Evolutionary conservation across 1,140 invertebrate species (phyloP).

Genomic region (Drosophila seguyi): DNA sequence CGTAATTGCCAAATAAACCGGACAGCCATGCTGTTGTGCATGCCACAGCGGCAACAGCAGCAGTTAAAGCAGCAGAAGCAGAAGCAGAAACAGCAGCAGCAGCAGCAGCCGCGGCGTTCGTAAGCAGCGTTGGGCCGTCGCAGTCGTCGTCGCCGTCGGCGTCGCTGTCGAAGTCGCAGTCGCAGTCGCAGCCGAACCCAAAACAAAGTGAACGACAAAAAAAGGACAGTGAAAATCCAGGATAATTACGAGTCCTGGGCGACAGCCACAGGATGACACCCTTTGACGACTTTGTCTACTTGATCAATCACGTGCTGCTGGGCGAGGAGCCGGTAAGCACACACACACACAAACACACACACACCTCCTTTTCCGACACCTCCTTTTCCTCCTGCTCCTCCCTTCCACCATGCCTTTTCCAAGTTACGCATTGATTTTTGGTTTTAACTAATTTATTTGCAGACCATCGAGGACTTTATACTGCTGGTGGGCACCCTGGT

Average conservation of each 20-base stretch:
- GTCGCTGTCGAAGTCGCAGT: background rate
- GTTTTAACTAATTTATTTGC: conserved; percentile 20
- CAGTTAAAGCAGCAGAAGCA: conserved; percentile 1
- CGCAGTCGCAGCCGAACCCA: conserved; percentile 12
- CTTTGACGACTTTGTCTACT: conserved; percentile 87
- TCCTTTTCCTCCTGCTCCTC: background rate
- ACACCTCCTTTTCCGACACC: background rate
- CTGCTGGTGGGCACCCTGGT: conserved; percentile 88
- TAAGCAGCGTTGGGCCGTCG: conserved; percentile 11
- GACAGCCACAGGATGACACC: conserved; percentile 86
- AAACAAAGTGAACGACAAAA: conserved; percentile 10
- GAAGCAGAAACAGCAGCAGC: background rate
- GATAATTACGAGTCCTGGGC: conserved; percentile 9
- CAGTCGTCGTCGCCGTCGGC: conserved; percentile 1
- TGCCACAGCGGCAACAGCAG: conserved; percentile 7
- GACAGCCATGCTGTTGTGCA: conserved; percentile 22
- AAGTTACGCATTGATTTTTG: background rate
- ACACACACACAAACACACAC: background rate
- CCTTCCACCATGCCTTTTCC: background rate
- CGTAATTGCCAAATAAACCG: conserved; percentile 17
- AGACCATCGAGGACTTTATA: conserved; percentile 89
- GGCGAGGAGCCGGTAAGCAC: conserved; percentile 87
- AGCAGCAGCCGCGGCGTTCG: conserved; percentile 13
- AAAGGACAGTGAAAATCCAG: conserved; percentile 28
- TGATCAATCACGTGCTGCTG: conserved; percentile 87